Base-by-base conservation (phyloP, 2,888 invertebrate species). In the Andricus curvator region DNA sequence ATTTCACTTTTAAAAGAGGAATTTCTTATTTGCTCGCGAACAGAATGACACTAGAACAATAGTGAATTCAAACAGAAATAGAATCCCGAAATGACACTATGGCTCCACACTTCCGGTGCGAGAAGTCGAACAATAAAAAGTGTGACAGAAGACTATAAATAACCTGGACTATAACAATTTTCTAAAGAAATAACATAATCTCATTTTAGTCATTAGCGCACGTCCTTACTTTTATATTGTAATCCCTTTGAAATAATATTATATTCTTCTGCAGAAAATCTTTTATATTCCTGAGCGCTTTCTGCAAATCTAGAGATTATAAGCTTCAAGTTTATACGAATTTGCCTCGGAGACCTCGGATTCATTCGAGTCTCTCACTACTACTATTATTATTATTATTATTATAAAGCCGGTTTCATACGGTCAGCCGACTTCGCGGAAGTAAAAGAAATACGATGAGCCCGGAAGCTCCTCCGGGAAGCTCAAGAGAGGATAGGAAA, bases 1-100 rank as follows among this genome's bases (percentile, higher is more conserved):
- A 44, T 33, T 51, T 51, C 48, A 51, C 33, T 70, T 70, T 70
- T 70, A 3, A 29, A 70, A 70, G 70, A 70, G 70, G 51, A 70
- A 70, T 70, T 70, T 70, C 33, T 51, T 29, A 70, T 70, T 33
- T 70, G 70, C 29, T 70, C 48, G 51, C 29, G 17, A 48, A 48
- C 29, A 29, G 33, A 70, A 51, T 51, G 70, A 70, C 70, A 29
- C 68, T 70, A 29, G 44, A 70, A 70, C 70, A 70, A 70, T 70
- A 70, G 51, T 11, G n/a, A 70, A 70, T 70, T 70, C 51, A 51
- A 70, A 33, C 48, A 48, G 25, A 9, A 68, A 70, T 29, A 51
- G 29, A 51, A 68, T 25, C 44, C 29, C 15, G 25, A 68, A 68
- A 51, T 51, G 13, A 51, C 20, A 29, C 33, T 70, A 29, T 4